Evolutionary conservation across 1,140 invertebrate genomes (phyloP).

Genomic region (Heliothis subflexa): DNA sequence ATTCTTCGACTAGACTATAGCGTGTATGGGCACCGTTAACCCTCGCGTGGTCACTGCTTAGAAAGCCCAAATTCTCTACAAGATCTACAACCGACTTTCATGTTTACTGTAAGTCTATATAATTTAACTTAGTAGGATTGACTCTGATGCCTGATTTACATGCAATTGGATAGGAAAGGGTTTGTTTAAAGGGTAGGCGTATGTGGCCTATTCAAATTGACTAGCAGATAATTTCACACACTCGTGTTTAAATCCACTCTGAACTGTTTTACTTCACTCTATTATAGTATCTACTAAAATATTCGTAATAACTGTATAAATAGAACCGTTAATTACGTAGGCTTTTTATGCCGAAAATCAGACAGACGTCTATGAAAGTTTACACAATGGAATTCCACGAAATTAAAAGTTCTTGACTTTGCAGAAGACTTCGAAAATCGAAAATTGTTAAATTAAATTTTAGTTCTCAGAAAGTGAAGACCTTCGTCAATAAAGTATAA

Average conservation of each 20-base stretch:
- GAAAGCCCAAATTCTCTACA: slow-evolving; percentile 44
- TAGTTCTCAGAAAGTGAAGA: background rate
- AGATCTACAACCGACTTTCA: slow-evolving; percentile 44
- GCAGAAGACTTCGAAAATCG: background rate
- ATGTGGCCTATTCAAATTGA: slow-evolving; percentile 24
- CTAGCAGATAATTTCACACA: background rate
- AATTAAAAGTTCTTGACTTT: background rate
- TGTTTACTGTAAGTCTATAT: slow-evolving; percentile 19
- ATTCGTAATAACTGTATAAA: too few relatives aligned
- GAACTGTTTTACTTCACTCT: too few relatives aligned
- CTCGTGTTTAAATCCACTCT: too few relatives aligned
- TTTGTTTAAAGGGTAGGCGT: slow-evolving; percentile 17
- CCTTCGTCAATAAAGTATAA: background rate
- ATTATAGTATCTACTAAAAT: too few relatives aligned
- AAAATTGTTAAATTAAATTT: background rate
- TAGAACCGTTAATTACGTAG: too few relatives aligned
- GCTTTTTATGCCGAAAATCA: background rate
- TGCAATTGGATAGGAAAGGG: slow-evolving; percentile 23
- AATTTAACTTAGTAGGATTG: slow-evolving; percentile 13
- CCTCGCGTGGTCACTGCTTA: slow-evolving; percentile 34
- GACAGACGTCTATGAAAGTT: background rate
- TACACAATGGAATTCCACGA: background rate
- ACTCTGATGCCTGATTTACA: slow-evolving; percentile 28
- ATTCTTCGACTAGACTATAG: slow-evolving; percentile 45
- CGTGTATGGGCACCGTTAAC: slow-evolving; percentile 40